phyloP scores from a whole-genome alignment of 2,797 vertebrate genomes.

The Acipenser ruthenus region DNA sequence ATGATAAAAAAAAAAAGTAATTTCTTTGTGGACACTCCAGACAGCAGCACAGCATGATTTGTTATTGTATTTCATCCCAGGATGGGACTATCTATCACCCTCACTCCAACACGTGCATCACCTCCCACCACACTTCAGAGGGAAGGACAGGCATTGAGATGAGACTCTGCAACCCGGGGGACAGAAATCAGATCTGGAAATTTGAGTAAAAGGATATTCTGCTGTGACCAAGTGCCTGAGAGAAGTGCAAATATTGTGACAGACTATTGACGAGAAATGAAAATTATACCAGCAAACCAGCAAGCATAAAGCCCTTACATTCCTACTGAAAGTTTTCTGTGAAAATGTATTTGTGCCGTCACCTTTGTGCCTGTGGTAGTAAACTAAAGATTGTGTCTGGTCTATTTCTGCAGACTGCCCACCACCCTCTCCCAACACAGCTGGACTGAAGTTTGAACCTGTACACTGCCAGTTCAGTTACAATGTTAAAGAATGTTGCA shows the following conservation, averaged over 20 bases:
- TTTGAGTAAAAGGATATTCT: constrained; percentile 68
- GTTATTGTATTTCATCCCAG: constrained; percentile 34
- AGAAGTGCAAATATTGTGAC: constrained; percentile 43
- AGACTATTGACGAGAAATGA: constrained; percentile 15
- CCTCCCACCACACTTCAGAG: constrained; percentile 70
- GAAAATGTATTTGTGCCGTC: neutral
- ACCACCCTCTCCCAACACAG: neutral
- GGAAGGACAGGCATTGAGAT: constrained; percentile 76
- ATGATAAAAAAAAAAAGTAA: neutral
- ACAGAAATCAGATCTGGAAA: constrained; percentile 82
- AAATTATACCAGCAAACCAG: neutral
- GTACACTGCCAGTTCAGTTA: neutral
- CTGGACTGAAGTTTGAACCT: neutral
- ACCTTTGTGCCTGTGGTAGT: neutral
- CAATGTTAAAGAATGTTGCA: neutral
- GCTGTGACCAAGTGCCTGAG: constrained; percentile 29
- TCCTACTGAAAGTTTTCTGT: constrained; percentile 9
- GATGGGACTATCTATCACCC: constrained; percentile 83
- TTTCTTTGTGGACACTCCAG: neutral
- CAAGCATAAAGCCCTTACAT: neutral
- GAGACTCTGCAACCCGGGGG: constrained; percentile 62
- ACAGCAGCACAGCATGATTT: neutral
- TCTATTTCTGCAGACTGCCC: neutral
- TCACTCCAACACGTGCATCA: constrained; percentile 71
- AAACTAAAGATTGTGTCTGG: neutral